Conservation (phyloP, 1,140 invertebrate species). For the Caenorhabditis inopinata region DNA sequence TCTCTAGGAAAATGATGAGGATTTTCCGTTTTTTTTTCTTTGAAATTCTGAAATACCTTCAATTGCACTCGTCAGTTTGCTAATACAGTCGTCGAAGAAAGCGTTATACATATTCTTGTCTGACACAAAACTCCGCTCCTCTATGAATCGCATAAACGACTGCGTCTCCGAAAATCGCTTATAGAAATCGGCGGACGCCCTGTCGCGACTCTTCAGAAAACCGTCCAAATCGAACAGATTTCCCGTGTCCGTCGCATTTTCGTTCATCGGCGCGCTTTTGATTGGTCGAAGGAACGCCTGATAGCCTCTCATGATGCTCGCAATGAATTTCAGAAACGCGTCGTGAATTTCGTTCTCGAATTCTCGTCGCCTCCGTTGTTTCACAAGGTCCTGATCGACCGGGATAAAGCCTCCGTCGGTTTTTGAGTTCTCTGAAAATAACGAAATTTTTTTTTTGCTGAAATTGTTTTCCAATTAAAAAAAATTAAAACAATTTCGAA, state of each 20-base stretch:
- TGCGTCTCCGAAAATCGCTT: conserved; percentile 61
- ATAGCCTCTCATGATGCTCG: conserved; percentile 86
- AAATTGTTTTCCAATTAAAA: too few relatives aligned
- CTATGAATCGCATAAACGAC: conserved; percentile 79
- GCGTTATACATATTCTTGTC: conserved; percentile 80
- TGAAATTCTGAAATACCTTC: background rate
- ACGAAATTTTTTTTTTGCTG: too few relatives aligned
- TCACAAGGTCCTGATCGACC: conserved; percentile 45
- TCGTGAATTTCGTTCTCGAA: conserved; percentile 93
- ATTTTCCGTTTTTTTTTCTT: background rate
- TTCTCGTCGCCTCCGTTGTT: conserved; percentile 53
- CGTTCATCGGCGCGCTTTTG: conserved; percentile 85
- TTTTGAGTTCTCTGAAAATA: background rate
- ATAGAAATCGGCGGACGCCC: conserved; percentile 60
- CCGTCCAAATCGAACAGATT: conserved; percentile 91
- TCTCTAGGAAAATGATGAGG: too few relatives aligned
- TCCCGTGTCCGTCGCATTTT: conserved; percentile 83
- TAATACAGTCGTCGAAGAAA: conserved; percentile 96
- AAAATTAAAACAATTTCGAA: too few relatives aligned
- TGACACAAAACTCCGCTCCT: conserved; percentile 95
- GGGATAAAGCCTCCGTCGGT: conserved; percentile 44
- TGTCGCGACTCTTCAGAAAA: conserved; percentile 67
- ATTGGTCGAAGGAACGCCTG: conserved; percentile 86
- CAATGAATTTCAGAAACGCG: conserved; percentile 93
- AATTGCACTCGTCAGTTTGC: conserved; percentile 70